Conservation (phyloP, 2,888 invertebrate species). For the Eristalinus aeneus region DNA sequence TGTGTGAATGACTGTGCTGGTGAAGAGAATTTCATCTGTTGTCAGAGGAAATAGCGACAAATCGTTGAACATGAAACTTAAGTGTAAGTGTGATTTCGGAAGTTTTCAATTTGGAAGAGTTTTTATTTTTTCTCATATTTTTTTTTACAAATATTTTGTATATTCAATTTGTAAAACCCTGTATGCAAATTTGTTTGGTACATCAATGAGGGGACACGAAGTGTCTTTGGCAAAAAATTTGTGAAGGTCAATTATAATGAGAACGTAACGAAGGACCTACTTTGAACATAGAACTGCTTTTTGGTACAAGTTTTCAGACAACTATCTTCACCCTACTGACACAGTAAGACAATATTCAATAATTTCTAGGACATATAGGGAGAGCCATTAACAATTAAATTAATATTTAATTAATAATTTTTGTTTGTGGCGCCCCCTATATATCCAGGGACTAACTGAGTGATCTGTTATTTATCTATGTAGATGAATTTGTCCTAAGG, state of each 20-base stretch:
- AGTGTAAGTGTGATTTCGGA: conserved; percentile 45
- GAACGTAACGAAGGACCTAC: too few relatives aligned
- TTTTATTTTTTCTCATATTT: conserved; percentile 46
- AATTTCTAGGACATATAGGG: too few relatives aligned
- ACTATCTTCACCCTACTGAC: too few relatives aligned
- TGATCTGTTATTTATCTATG: too few relatives aligned
- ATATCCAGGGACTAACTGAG: too few relatives aligned
- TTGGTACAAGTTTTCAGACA: too few relatives aligned
- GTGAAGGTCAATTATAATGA: background rate
- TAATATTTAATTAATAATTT: too few relatives aligned
- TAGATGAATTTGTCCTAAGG: too few relatives aligned
- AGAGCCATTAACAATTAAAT: too few relatives aligned
- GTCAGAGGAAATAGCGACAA: conserved; percentile 26
- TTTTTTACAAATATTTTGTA: conserved; percentile 10
- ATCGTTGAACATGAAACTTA: conserved; percentile 24
- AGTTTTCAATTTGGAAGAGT: conserved; percentile 63
- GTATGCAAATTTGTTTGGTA: conserved; percentile 22
- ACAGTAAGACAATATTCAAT: too few relatives aligned
- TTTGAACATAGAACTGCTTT: too few relatives aligned
- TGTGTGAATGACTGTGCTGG: conserved; percentile 11
- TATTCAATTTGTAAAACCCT: conserved; percentile 1
- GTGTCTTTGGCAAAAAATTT: background rate
- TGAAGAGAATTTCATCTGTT: background rate
- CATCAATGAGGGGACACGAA: conserved; percentile 20
- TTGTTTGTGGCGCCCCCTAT: too few relatives aligned